Conservation (phyloP, 64 coral and sea anemone genomes). For the Platygyra sinensis region DNA sequence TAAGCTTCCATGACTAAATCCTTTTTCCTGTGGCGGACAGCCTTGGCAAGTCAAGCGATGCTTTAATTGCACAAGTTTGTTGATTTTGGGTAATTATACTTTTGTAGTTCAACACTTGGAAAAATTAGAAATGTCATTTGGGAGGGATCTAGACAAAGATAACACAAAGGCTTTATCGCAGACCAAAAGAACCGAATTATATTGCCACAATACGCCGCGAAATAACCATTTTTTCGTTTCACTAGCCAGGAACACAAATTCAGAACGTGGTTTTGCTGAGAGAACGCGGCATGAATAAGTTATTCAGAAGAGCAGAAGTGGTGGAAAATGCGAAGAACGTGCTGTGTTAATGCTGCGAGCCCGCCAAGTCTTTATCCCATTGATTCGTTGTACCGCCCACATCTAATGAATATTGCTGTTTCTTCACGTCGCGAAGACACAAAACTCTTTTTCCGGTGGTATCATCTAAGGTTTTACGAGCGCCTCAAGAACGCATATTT, state of each 20-base stretch:
- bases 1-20: constrained; percentile 49
- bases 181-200: background rate
- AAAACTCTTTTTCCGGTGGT: constrained; percentile 51
- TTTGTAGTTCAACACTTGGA: constrained; percentile 67
- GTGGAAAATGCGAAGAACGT: background rate
- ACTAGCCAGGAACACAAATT: background rate
- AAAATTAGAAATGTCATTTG: constrained; percentile 77
- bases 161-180: constrained; percentile 26
- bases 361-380: constrained; percentile 17
- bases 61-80: constrained; percentile 74
- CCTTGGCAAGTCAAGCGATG: constrained; percentile 16
- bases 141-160: constrained; percentile 22
- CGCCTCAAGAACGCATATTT: constrained; percentile 20
- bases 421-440: constrained; percentile 30
- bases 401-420: constrained; percentile 34
- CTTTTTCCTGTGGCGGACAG: constrained; percentile 13
- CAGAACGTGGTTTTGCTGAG: background rate
- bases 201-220: constrained; percentile 1
- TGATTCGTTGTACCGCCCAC: constrained; percentile 19
- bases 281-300: background rate
- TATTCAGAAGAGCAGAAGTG: background rate
- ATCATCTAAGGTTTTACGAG: background rate
- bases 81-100: constrained; percentile 76
- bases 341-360: background rate
- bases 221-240: background rate